phyloP scores from a whole-genome alignment of 2,797 vertebrate species.

The Oreochromis mossambicus region DNA sequence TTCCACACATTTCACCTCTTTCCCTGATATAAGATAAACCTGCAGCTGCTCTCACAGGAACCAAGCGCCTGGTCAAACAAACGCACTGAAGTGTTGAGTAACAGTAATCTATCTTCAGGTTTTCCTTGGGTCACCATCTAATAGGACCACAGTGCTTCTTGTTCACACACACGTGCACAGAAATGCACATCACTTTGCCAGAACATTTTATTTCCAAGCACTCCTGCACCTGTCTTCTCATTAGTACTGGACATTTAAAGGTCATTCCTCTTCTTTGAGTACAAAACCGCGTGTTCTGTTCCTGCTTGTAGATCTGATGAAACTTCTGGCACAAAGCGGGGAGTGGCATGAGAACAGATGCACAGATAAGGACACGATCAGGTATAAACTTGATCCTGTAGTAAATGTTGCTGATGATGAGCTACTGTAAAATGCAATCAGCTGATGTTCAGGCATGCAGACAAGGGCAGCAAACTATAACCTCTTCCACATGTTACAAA shows the following conservation, averaged over 20 bases:
- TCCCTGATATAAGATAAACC: neutral
- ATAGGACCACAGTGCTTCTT: neutral
- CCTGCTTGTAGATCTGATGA: neutral
- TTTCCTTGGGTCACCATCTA: neutral
- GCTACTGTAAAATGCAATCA: neutral
- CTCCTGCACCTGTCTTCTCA: neutral
- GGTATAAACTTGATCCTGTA: slow-evolving; percentile 17
- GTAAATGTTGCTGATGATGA: neutral
- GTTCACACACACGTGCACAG: neutral
- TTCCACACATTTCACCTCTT: neutral
- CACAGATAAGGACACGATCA: neutral
- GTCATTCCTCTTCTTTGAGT: neutral
- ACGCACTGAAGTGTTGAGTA: neutral
- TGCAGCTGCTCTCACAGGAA: neutral
- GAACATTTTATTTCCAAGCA: neutral
- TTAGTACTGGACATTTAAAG: neutral
- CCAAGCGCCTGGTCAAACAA: neutral
- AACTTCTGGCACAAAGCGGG: neutral
- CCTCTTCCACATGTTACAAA: neutral
- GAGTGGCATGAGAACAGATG: neutral
- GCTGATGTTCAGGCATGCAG: neutral
- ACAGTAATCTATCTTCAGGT: neutral
- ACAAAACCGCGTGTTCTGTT: neutral
- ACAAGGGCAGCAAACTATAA: neutral
- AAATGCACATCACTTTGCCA: neutral